Evolutionary conservation across 2,888 invertebrate species (phyloP), one percentile per base, ranked within the genome.

Genomic region (Lapara coniferarum): DNA sequence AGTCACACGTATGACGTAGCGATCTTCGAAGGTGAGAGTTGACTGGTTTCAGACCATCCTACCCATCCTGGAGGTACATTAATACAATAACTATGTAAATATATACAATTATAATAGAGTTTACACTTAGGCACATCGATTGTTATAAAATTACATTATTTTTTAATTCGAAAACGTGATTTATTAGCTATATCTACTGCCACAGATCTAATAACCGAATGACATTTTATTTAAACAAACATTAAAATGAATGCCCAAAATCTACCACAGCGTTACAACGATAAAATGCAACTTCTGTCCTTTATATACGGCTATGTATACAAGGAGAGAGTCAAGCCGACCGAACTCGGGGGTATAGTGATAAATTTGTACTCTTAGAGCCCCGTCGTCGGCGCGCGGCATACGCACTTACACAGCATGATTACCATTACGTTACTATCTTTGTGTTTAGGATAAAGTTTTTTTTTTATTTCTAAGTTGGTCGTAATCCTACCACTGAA

Each of bases 61-160:
- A 76, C 77, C 75, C 79, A 76, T 77, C 81, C 78, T 80, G 76
- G 83, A 84, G 80, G 85, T 85, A 82, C 82, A 79, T 80, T 49
- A 82, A 83, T 86, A 85, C 81, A 83, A 85, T 78, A 76, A 73
- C 79, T 85, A 86, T 83, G 84, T 83, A 84, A 84, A 84, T 83
- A 88, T 83, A 75, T 85, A 87, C 88, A 82, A 76, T 89, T 90
- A 91, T 85, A 85, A 84, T 90, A 92, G 86, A 92, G 81, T 81
- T 87, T 92, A 94, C 94, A 94, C 93, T 93, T 94, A 94, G 94
- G 94, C 94, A 94, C 94, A 94, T 94, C 94, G 91, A 94, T 94
- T 94, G 88, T 94, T 94, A 92, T 93, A 91, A 92, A 93, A 91
- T 92, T 91, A 93, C 90, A 84, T 87, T 88, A 63, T 90, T 89